Conservation (phyloP, 2,797 vertebrate species). For the Protonibea diacanthus region DNA sequence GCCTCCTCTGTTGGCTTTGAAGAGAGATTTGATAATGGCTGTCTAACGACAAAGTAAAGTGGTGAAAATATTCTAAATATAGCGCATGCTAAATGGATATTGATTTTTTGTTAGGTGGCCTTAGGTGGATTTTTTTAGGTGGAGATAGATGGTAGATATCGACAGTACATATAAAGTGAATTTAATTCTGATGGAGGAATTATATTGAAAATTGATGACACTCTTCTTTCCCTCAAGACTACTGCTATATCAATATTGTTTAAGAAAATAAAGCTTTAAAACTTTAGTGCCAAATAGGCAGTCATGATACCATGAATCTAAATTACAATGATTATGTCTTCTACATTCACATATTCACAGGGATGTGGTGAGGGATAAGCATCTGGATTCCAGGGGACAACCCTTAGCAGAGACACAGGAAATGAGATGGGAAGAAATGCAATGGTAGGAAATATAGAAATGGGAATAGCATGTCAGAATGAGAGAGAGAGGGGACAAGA, state of each 20-base stretch:
- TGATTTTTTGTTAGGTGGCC: too few relatives aligned
- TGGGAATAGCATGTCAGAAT: slow-evolving; percentile 63
- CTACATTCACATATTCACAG: background rate
- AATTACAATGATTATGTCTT: background rate
- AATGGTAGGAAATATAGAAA: slow-evolving; percentile 54
- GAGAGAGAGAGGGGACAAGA: slow-evolving; percentile 53
- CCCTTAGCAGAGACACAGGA: slow-evolving; percentile 27
- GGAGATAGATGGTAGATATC: background rate
- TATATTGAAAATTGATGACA: background rate
- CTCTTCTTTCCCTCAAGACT: too few relatives aligned
- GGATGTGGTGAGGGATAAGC: background rate
- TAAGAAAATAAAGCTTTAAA: too few relatives aligned
- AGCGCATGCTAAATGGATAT: too few relatives aligned
- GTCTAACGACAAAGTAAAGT: too few relatives aligned
- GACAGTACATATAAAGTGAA: background rate
- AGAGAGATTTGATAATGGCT: too few relatives aligned
- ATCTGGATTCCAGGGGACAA: slow-evolving; percentile 29
- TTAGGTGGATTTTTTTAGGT: too few relatives aligned
- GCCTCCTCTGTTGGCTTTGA: too few relatives aligned
- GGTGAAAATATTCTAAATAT: too few relatives aligned
- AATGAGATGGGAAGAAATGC: slow-evolving; percentile 27
- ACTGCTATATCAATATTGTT: too few relatives aligned
- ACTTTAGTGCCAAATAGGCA: background rate
- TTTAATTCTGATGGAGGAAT: background rate
- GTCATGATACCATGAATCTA: background rate